Evolutionary conservation across 2,797 vertebrate genomes (phyloP), one percentile per base, ranked within the genome.

Genomic region (Phataginus tricuspis): DNA sequence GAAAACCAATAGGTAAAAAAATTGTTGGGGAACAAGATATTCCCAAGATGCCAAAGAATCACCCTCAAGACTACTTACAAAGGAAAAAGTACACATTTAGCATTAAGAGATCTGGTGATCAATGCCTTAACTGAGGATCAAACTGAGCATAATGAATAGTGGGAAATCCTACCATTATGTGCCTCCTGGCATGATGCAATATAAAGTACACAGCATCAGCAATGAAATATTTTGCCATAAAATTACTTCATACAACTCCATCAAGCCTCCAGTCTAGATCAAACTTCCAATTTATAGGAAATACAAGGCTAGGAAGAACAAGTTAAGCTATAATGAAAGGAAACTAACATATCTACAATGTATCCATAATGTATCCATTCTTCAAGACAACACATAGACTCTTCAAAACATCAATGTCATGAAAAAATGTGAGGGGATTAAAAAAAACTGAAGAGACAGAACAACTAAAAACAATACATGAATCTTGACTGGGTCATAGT

Each of bases 41-140:
- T 92, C 91, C 78, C 57, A 93, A 86, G 69, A 94, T 96, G 59
- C 71, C 75, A 94, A 96, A 94, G 31, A 71, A 91, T 90, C 45
- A 68, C 45, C 57, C 51, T 93, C 71, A 95, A 80, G 80, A 93
- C 53, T 92, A 94, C 80, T 69, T 78, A 88, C 14, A 78, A 96
- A 86, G 8, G 53, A 45, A 27, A 94, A 82, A 80, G 79, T 88
- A 4, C 82, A 72, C 8, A 11, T 61, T 95, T 83, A 91, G 45
- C 39, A 23, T 63, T 90, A 75, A 90, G 25, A 39, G 55, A 94
- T 13, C 49, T 85, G 85, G 71, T 75, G 95, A 94, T 16, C 57
- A 74, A 88, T 42, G 83, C 57, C 37, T 96, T 94, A 88, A 72
- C 64, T 63, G 34, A 88, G 68, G 51, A 82, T 68, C 79, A 93